Base-by-base conservation (phyloP, 2,797 vertebrate species). In the Macrochelys suwanniensis region DNA sequence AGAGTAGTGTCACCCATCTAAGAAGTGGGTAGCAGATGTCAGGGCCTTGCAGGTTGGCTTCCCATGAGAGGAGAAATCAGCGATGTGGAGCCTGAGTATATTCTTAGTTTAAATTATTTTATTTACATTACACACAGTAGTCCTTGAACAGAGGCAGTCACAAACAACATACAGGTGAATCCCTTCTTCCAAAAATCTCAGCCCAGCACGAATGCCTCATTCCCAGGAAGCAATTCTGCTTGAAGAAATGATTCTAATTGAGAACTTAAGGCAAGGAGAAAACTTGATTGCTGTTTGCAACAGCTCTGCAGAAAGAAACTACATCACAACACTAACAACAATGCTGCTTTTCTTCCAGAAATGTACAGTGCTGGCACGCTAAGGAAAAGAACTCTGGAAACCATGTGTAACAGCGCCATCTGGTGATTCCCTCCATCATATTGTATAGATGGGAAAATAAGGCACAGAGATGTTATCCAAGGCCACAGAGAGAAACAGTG, bases 81-180 rank as follows among this genome's bases (percentile, higher is more conserved):
- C 95, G 89, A 94, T 45, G 74, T 89, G 89, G 42, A 89, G 82
- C 51, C 45, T 86, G 2, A 83, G 93, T 94, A 95, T 95, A 87
- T 94, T 95, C 91, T 85, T 93, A 80, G 61, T 74, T 91, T 82
- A 85, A 96, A 95, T 91, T 92, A 79, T 95, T 97, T 96, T 93
- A 89, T 89, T 90, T 96, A 85, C 50, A 25, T 1, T 77, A 77
- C 81, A 92, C 77, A 76, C 59, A 86, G n/a, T 61, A 92, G 83
- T 83, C 81, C 89, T 94, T 0, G 0, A 87, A 54, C 26, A 59
- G 84, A 92, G 80, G 57, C 51, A 9, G 82, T n/a, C 94, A 76
- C 82, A 80, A 90, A 83, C 74, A 89, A 56, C 87, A 83, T n/a
- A 76, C 76, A 77, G 77, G 77, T 96, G 74, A 49, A 94, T 89